phyloP scores from a whole-genome alignment of 2,113 vertebrate genomes.

The Petaurus breviceps region DNA sequence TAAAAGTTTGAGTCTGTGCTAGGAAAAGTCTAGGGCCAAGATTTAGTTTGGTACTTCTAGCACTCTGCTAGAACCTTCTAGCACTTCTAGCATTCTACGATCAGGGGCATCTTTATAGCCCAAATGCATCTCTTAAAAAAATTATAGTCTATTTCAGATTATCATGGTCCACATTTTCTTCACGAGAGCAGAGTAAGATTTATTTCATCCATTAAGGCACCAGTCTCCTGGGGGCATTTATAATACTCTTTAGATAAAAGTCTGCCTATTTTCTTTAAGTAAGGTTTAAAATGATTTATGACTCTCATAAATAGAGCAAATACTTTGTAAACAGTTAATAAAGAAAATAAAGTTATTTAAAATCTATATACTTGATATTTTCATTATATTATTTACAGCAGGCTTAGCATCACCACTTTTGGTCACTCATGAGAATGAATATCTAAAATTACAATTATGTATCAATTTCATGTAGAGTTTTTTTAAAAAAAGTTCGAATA shows the following conservation, averaged over 20 bases:
- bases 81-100: neutral
- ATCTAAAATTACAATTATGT: neutral
- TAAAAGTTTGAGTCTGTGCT: neutral
- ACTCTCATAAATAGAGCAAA: neutral
- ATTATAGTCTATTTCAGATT: neutral
- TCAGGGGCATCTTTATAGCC: neutral
- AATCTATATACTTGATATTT: neutral
- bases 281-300: neutral
- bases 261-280: neutral
- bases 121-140: neutral
- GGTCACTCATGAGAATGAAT: neutral
- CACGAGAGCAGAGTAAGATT: neutral
- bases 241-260: neutral
- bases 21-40: neutral
- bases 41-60: neutral
- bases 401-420: neutral
- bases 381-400: neutral
- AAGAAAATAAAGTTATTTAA: neutral
- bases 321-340: neutral
- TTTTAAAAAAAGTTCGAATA: neutral
- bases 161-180: neutral
- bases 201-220: neutral
- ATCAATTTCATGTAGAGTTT: neutral
- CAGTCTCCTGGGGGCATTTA: neutral
- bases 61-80: neutral